A percentile compares a stretch with the other conserved stretches of the same genome.
These are phyloP conservation scores for Cyclophora punctaria DNA, from an alignment of 2,888 invertebrate genomes.

Conservation along the genomic window DNA sequence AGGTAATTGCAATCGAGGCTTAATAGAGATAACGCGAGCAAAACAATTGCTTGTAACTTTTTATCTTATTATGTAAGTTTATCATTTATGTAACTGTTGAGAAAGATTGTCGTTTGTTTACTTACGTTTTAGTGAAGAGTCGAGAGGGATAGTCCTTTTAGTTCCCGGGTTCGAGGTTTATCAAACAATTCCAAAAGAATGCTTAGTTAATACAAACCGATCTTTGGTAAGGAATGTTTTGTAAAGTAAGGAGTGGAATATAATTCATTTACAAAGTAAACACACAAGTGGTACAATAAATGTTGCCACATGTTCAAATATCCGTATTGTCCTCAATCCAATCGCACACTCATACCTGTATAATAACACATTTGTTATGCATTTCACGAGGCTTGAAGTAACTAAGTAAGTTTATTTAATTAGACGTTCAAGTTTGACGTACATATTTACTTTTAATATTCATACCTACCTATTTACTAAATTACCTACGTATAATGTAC, in stretches of 20 bases:
- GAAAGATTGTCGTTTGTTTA: too few relatives aligned
- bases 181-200: not conserved
- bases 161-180: too few relatives aligned
- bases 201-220: not conserved
- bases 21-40: too few relatives aligned
- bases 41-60: too few relatives aligned
- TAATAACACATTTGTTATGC: slow-evolving; percentile 1
- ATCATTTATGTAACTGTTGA: too few relatives aligned
- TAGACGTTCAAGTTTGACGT: too few relatives aligned
- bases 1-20: not conserved
- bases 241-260: slow-evolving; percentile 17
- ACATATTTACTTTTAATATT: not conserved
- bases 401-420: not conserved
- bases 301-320: slow-evolving; percentile 47
- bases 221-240: not conserved
- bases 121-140: too few relatives aligned
- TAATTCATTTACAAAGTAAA: slow-evolving; percentile 39
- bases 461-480: too few relatives aligned
- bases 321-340: slow-evolving; percentile 47
- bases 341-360: slow-evolving; percentile 11
- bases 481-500: too few relatives aligned
- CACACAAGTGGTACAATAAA: slow-evolving; percentile 35
- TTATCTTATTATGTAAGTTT: too few relatives aligned
- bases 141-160: too few relatives aligned
- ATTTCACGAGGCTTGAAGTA: not conserved